Evolutionary conservation across 2,113 vertebrate genomes (phyloP), one percentile per base, ranked within the genome.

Genomic region (Nannobrachium achirus): DNA sequence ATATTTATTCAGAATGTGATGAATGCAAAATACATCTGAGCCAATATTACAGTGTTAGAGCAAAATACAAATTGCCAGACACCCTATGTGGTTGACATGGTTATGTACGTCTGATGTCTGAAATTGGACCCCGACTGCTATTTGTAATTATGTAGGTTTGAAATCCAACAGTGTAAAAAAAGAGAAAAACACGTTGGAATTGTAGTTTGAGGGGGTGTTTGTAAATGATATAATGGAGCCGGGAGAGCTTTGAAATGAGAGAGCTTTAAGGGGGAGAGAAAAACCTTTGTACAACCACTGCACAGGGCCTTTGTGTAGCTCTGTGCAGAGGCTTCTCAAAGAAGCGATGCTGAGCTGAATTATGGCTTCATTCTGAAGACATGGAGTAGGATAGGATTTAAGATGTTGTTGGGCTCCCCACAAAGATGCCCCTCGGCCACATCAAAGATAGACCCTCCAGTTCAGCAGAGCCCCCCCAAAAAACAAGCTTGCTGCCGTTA

Each of bases 161-260:
- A 75, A 87, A 84, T 70, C 56, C 56, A 45, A 62, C 45, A 10
- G 15, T 59, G 10, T 19, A 79, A 71, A 68, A 64, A 3, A 33
- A n/a, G n/a, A n/a, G n/a, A 33, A 33, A 33, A 33, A 4, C 25
- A 16, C 78, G 65, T 68, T 48, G 41, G 73, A 48, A 81, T 82
- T 82, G 72, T 49, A 63, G 63, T 20, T 40, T 75, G 81, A 86
- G 82, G 76, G 68, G 48, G 72, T 75, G 86, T 89, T 78, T 84
- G 78, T 81, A 84, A 88, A 89, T 83, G 78, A 84, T 86, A 81
- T 82, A 76, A 79, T 81, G 52, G 71, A 71, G 55, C n/a, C 4
- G 44, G 65, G 56, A 59, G 66, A 20, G 64, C 78, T 82, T 81
- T 79, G 75, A 85, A 79, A 88, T 58, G 69, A 64, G 69, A 64